Conservation (phyloP, 2,888 invertebrate genomes). For the Serripes groenlandicus region DNA sequence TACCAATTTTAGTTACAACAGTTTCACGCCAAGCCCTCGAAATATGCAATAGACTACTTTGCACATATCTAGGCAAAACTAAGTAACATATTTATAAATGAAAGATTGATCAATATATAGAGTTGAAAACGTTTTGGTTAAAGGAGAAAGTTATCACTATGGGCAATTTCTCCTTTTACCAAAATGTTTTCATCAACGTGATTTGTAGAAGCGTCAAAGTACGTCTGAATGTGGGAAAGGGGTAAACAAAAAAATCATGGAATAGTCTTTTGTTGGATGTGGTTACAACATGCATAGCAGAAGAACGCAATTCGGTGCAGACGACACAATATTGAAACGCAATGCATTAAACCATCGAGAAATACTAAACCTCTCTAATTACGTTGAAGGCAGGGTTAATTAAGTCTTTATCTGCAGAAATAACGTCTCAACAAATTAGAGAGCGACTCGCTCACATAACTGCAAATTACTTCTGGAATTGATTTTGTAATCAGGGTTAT, state of each 20-base stretch:
- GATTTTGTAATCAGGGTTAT: conserved; percentile 46
- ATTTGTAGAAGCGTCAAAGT: not conserved
- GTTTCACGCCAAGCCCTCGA: too few relatives aligned
- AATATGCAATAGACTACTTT: too few relatives aligned
- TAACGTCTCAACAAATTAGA: conserved; percentile 18
- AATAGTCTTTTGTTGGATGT: not conserved
- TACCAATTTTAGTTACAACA: too few relatives aligned
- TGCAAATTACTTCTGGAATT: conserved; percentile 28
- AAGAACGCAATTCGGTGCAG: not conserved
- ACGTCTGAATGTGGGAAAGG: not conserved
- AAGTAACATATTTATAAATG: too few relatives aligned
- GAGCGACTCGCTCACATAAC: conserved; percentile 13
- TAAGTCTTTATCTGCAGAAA: conserved; percentile 20
- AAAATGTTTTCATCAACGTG: not conserved
- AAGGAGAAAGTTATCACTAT: not conserved
- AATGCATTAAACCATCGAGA: not conserved
- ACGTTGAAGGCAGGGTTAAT: not conserved
- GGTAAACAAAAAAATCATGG: not conserved
- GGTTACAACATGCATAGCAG: not conserved
- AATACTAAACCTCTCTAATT: conserved; percentile 3
- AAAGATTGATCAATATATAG: too few relatives aligned
- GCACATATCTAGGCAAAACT: too few relatives aligned
- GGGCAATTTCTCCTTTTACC: not conserved
- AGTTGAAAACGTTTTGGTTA: not conserved
- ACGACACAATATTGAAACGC: not conserved